Evolutionary conservation across 1,140 invertebrate genomes (phyloP).

Genomic region (Plectus sambesii): DNA sequence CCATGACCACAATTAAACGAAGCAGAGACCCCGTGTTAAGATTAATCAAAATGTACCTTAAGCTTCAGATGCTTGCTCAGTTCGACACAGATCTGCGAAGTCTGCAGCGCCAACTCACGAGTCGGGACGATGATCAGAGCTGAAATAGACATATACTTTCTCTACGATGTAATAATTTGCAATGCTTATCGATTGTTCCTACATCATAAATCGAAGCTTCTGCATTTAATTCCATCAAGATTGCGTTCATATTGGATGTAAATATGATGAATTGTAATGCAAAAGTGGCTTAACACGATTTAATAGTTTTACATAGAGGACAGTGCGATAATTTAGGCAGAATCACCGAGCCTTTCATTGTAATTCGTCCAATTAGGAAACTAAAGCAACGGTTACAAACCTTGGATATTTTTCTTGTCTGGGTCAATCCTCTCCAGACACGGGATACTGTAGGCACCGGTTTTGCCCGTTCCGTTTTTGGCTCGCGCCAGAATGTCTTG

Average conservation of each 20-base stretch:
- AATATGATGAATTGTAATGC: not conserved
- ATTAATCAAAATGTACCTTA: too few species aligned
- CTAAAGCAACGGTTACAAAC: conserved; percentile 47
- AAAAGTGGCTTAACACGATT: too few species aligned
- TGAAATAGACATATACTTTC: conserved; percentile 44
- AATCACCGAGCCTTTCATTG: not conserved
- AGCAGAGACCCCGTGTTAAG: too few species aligned
- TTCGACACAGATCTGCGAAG: conserved; percentile 98
- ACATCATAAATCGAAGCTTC: too few species aligned
- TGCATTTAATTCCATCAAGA: too few species aligned
- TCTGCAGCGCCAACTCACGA: conserved; percentile 91
- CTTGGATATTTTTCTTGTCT: conserved; percentile 76
- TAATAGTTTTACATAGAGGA: not conserved
- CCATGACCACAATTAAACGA: too few species aligned
- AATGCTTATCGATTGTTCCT: not conserved
- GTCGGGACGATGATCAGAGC: conserved; percentile 97
- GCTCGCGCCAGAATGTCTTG: conserved; percentile 94
- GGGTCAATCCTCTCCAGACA: conserved; percentile 87
- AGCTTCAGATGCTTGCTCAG: conserved; percentile 87
- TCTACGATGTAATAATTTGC: not conserved
- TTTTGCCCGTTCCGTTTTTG: conserved; percentile 99
- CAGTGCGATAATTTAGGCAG: not conserved
- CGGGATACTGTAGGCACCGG: conserved; percentile 97
- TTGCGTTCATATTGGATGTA: too few species aligned
- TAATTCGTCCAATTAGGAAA: conserved; percentile 7